Percentiles rank a stretch among this genome's conserved stretches.
Evolutionary conservation across 2,888 invertebrate species (phyloP).

Genomic region (Drosophila neonasuta): DNA sequence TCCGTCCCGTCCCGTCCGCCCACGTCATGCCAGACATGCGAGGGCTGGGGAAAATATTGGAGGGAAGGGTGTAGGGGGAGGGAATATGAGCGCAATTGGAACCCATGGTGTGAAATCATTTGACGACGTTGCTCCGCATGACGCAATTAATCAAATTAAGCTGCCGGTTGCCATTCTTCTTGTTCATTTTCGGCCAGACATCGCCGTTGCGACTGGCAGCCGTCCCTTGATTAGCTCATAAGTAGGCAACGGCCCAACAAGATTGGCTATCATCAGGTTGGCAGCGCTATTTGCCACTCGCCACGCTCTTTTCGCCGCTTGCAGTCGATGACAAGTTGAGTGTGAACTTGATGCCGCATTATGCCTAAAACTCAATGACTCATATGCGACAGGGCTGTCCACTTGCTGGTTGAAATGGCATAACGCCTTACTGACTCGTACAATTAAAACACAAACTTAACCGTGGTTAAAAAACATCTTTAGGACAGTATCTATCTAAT

Average conservation of each 20-base stretch:
- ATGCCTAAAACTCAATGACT: neutral
- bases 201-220: constrained; percentile 6
- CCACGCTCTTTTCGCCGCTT: neutral
- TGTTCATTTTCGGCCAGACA: constrained; percentile 34
- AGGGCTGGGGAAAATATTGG: constrained; percentile 16
- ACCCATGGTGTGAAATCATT: constrained; percentile 72
- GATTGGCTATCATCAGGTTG: constrained; percentile 30
- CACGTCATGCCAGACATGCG: constrained; percentile 28
- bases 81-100: neutral
- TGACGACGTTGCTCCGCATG: constrained; percentile 69
- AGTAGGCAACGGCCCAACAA: constrained; percentile 46
- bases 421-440: no score
- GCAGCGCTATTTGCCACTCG: constrained; percentile 16
- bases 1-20: neutral
- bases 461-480: no score
- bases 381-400: neutral
- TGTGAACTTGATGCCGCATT: neutral
- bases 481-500: no score
- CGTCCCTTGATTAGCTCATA: constrained; percentile 67
- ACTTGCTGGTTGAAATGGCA: constrained; percentile 3
- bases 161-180: constrained; percentile 31
- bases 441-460: no score
- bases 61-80: neutral
- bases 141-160: constrained; percentile 78
- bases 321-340: constrained; percentile 1